phyloP scores from a whole-genome alignment of 2,888 invertebrate species.

The Diploptera punctata region DNA sequence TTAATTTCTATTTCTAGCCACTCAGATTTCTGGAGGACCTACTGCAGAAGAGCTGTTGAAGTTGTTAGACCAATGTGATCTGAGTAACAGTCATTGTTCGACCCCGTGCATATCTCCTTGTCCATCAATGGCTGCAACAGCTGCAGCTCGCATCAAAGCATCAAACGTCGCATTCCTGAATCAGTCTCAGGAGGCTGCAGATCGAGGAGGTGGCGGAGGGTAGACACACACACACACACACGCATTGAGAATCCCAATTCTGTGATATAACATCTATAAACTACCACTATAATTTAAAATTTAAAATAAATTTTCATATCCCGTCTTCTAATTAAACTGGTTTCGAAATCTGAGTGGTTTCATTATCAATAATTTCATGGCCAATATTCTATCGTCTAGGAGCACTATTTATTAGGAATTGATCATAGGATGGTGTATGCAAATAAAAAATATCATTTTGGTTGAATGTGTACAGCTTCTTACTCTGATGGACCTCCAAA shows the following conservation, averaged over 20 bases:
- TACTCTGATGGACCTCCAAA: too few species aligned
- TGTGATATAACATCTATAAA: not conserved
- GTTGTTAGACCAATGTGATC: slow-evolving; percentile 92
- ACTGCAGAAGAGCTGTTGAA: slow-evolving; percentile 89
- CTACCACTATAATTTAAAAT: too few species aligned
- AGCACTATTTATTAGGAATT: too few species aligned
- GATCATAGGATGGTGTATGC: too few species aligned
- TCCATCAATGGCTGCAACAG: slow-evolving; percentile 60
- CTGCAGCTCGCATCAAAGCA: slow-evolving; percentile 55
- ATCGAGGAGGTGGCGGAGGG: not conserved
- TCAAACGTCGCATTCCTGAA: slow-evolving; percentile 51
- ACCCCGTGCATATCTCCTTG: slow-evolving; percentile 83
- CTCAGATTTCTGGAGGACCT: slow-evolving; percentile 83
- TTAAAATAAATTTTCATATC: too few species aligned
- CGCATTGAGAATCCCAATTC: not conserved
- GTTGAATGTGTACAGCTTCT: too few species aligned
- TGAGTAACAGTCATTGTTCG: slow-evolving; percentile 78
- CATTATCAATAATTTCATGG: too few species aligned
- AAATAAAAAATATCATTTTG: too few species aligned
- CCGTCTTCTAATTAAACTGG: too few species aligned
- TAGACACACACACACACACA: too few species aligned
- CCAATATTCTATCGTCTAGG: too few species aligned
- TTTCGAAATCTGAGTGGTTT: too few species aligned
- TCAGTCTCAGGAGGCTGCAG: slow-evolving; percentile 45
- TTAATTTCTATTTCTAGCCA: slow-evolving; percentile 56